These are phyloP conservation scores for Python bivittatus DNA, from an alignment of 2,113 vertebrate species.

Conservation along the genomic window DNA sequence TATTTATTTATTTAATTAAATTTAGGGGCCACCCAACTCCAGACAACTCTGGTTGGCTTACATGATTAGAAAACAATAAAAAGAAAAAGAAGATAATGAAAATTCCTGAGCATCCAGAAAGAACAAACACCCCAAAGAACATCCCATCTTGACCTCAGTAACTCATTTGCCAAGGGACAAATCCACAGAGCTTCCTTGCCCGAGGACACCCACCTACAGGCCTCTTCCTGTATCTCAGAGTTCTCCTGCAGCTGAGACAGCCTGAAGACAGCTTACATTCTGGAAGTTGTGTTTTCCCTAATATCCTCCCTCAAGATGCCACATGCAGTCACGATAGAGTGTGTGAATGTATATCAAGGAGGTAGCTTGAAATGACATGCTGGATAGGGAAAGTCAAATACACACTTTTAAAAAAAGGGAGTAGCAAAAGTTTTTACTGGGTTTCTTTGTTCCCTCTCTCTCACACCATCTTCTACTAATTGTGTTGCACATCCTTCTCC, in stretches of 20 bases:
- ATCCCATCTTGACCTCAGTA: not conserved
- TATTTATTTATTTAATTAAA: not conserved
- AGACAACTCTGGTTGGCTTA: not conserved
- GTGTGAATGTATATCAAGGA: not conserved
- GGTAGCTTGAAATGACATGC: not conserved
- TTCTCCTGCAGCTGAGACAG: not conserved
- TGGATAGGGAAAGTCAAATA: not conserved
- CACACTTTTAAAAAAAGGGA: not conserved
- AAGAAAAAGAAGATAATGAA: not conserved
- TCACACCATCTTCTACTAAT: not conserved
- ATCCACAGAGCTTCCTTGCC: not conserved
- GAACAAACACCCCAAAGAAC: not conserved
- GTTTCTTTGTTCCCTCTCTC: not conserved
- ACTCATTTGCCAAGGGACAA: not conserved
- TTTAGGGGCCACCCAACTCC: not conserved
- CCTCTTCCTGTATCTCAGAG: not conserved
- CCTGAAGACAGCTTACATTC: not conserved
- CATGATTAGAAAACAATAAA: not conserved
- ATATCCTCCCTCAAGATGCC: not conserved
- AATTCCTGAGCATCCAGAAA: not conserved
- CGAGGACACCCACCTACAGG: not conserved
- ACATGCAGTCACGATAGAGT: not conserved
- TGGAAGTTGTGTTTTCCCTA: not conserved
- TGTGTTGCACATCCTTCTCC: not conserved
- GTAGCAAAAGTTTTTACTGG: not conserved